Percentiles rank a stretch among this genome's conserved stretches.
Conservation (phyloP, 2,888 invertebrate genomes). For the Heterodera filipjevi region DNA sequence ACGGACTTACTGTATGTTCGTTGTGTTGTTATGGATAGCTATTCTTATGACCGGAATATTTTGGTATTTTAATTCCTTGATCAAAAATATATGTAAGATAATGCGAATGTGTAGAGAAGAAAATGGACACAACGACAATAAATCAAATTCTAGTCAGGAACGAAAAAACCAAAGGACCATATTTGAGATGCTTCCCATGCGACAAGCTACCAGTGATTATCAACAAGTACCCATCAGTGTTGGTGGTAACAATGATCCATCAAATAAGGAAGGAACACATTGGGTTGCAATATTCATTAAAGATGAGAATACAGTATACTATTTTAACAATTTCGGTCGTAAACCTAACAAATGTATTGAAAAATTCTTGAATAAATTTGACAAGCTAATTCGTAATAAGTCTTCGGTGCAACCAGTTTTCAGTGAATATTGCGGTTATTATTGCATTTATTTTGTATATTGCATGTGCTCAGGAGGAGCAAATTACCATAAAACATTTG, state of each 20-base stretch:
- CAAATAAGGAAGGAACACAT: background rate
- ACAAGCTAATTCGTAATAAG: background rate
- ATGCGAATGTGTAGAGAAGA: background rate
- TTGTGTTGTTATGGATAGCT: background rate
- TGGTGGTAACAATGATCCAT: background rate
- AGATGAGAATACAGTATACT: background rate
- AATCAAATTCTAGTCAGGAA: background rate
- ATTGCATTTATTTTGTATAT: constrained; percentile 1
- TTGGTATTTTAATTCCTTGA: background rate
- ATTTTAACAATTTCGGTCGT: background rate
- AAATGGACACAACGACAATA: background rate
- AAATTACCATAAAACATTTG: background rate
- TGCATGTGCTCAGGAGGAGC: background rate
- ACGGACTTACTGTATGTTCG: background rate
- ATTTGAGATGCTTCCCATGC: background rate
- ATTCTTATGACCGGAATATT: background rate
- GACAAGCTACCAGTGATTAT: background rate
- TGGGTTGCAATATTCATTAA: background rate
- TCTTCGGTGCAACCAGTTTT: background rate
- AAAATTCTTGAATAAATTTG: background rate
- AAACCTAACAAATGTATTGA: background rate
- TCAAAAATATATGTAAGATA: background rate
- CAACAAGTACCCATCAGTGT: background rate
- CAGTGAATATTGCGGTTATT: background rate
- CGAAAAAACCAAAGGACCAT: background rate